Conservation (phyloP, 2,113 vertebrate genomes). For the Vidua chalybeata region DNA sequence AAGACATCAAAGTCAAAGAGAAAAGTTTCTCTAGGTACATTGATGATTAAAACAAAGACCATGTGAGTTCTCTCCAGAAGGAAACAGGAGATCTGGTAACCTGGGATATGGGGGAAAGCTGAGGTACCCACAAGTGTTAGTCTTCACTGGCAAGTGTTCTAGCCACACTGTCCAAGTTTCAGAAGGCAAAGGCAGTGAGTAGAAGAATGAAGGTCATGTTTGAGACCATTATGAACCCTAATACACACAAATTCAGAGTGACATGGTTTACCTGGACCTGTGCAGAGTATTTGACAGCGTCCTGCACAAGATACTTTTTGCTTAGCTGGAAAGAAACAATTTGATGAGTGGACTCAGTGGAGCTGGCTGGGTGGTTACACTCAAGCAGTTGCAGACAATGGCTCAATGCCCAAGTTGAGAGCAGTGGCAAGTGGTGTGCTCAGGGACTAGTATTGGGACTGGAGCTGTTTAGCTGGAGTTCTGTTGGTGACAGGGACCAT, state of each 20-base stretch:
- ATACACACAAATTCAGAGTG: neutral
- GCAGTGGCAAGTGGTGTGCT: fast-evolving
- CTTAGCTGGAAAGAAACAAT: neutral
- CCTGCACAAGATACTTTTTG: neutral
- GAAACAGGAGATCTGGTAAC: neutral
- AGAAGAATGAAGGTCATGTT: neutral
- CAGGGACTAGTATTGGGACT: neutral
- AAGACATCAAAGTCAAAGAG: neutral
- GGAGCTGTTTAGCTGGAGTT: neutral
- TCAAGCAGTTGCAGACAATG: neutral
- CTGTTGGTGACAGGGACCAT: neutral
- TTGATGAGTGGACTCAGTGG: neutral
- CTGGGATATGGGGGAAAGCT: neutral
- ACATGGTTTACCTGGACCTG: neutral
- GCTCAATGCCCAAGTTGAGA: neutral
- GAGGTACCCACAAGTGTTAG: neutral
- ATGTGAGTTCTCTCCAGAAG: neutral
- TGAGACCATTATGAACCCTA: neutral
- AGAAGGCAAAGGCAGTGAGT: neutral
- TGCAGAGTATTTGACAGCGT: neutral
- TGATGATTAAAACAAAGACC: neutral
- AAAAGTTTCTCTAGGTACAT: neutral
- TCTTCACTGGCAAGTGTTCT: neutral
- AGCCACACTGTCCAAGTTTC: neutral
- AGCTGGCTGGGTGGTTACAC: neutral